Evolutionary conservation across 2,888 invertebrate species (phyloP), one percentile per base, ranked within the genome.

Genomic region (Eurois occulta): DNA sequence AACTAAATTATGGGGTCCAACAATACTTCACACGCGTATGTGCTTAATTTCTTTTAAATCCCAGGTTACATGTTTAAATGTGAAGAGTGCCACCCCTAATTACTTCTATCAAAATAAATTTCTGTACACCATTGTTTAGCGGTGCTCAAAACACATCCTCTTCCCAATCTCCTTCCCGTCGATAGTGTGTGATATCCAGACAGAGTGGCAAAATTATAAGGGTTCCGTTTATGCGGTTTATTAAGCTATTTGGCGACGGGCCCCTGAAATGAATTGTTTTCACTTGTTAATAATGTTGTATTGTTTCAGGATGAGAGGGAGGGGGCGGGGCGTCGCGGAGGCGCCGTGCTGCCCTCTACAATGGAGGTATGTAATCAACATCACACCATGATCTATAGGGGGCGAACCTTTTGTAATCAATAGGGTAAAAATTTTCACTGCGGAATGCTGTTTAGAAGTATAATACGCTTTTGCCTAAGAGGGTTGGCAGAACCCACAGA

Each of bases 251-350:
- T 28, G 13, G 6, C 28, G 28, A 7, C 7, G 28, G 13, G 2
- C 6, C n/a, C 13, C n/a, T 1, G 7, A 58, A n/a, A 58, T 13
- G 55, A 5, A n/a, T 13, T 11, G 0, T 13, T 60, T 60, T 60
- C 32, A 2, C n/a, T n/a, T n/a, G n/a, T n/a, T 1, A 60, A 32
- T 21, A 35, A 21, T 35, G 60, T 62, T 65, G 24, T 72, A 2
- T 95, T 96, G 90, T 97, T 97, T 21, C 96, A 98, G 98, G 98
- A 98, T 97, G 98, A 97, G 94, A 97, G 97, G 95, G 97, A 97
- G 96, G 97, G 98, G 97, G 97, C 97, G 97, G 97, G 97, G 97
- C 97, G 97, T 97, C 97, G 97, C 94, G 95, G 97, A 95, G 94
- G 97, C 97, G 97, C 97, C 96, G 96, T 97, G 96, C 97, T 97